Evolutionary conservation across 2,113 vertebrate genomes (phyloP).

Genomic region (Dicrurus megarhynchus): DNA sequence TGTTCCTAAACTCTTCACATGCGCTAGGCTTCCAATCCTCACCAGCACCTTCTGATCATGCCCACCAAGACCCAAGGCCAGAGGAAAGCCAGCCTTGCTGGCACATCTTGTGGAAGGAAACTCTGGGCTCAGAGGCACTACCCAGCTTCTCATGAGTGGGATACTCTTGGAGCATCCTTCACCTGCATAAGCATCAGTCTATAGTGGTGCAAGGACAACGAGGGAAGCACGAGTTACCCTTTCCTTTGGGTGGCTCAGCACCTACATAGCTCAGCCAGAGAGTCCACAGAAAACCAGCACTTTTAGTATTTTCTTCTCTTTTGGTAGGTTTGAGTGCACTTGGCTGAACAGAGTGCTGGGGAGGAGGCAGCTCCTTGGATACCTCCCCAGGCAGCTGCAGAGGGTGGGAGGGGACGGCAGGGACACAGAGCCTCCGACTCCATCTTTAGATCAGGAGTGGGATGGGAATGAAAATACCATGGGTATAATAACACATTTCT

Average conservation of each 20-base stretch:
- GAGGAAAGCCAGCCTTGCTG: not conserved
- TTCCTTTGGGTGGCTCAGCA: not conserved
- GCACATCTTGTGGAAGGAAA: not conserved
- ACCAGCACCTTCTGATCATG: not conserved
- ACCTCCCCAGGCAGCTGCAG: not conserved
- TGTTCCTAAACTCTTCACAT: not conserved
- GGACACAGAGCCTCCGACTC: not conserved
- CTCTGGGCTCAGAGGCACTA: not conserved
- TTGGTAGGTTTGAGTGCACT: not conserved
- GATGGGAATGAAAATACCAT: conserved; percentile 20
- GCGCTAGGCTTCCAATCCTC: not conserved
- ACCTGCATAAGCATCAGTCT: not conserved
- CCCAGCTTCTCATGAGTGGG: not conserved
- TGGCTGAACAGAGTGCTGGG: not conserved
- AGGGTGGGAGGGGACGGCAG: conserved; percentile 11
- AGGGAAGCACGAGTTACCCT: not conserved
- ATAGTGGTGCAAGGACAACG: accelerated
- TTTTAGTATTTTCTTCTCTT: not conserved
- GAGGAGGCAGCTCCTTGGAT: conserved; percentile 34
- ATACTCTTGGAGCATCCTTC: not conserved
- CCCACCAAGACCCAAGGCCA: not conserved
- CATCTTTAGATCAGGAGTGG: conserved; percentile 52
- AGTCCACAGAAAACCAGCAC: not conserved
- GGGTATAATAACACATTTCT: not conserved
- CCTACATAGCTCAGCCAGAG: not conserved